Percentiles rank a stretch among this genome's conserved stretches.
Conservation (phyloP, 2,113 vertebrate species). For the Plecotus auritus region DNA sequence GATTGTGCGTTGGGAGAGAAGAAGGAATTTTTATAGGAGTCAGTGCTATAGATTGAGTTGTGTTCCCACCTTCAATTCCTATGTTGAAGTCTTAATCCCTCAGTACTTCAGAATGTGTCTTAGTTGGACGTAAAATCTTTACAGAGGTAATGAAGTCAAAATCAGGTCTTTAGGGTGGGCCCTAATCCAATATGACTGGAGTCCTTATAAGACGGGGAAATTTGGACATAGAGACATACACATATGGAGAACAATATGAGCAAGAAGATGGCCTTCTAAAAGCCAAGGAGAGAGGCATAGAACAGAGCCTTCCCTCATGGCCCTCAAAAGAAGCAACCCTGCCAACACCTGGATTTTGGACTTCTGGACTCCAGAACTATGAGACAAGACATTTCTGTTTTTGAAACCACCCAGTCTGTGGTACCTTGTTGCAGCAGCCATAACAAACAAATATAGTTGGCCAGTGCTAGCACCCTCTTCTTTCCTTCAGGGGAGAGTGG, state of each 20-base stretch:
- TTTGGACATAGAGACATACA: background rate
- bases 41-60: background rate
- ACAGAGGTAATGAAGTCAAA: background rate
- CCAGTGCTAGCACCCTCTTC: background rate
- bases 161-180: background rate
- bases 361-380: background rate
- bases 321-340: background rate
- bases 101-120: background rate
- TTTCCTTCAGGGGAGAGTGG: background rate
- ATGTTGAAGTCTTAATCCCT: background rate
- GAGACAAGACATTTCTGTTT: background rate
- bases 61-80: background rate
- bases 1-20: background rate
- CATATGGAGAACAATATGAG: background rate
- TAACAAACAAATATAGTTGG: background rate
- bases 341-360: background rate
- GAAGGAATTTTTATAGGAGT: background rate
- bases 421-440: background rate
- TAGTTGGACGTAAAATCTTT: background rate
- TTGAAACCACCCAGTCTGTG: background rate
- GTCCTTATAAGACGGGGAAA: background rate
- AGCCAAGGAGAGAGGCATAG: background rate
- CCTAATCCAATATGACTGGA: background rate
- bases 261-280: background rate
- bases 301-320: background rate